These are phyloP conservation scores for Murina feae DNA, from an alignment of 2,113 vertebrate species.

Conservation along the genomic window DNA sequence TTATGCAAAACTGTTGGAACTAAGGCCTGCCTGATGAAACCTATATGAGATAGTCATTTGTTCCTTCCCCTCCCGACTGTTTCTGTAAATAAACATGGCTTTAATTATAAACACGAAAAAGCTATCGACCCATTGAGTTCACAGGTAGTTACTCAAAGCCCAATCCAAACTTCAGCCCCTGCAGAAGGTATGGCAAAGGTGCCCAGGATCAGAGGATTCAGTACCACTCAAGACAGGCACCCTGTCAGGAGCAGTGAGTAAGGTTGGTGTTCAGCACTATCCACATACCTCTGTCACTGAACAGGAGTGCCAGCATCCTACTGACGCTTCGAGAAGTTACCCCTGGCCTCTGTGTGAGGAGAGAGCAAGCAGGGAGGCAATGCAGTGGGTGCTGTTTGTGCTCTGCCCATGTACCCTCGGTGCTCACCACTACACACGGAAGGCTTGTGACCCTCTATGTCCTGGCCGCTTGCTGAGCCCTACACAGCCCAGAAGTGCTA, in stretches of 20 bases:
- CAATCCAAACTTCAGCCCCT: neutral
- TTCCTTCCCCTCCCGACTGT: neutral
- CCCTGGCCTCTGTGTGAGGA: neutral
- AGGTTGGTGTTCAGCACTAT: neutral
- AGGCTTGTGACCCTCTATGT: neutral
- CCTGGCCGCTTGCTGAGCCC: neutral
- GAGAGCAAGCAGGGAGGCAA: neutral
- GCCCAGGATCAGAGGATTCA: neutral
- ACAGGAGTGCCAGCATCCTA: neutral
- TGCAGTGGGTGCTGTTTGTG: neutral
- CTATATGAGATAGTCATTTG: neutral
- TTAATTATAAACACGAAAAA: neutral
- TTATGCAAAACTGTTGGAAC: neutral
- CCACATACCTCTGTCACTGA: neutral
- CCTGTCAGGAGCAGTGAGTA: neutral
- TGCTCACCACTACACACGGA: accelerated
- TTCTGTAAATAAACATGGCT: neutral
- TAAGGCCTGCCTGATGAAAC: neutral
- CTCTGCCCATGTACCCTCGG: accelerated
- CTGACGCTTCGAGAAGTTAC: neutral
- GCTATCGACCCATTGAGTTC: neutral
- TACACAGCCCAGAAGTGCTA: neutral
- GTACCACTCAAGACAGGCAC: neutral
- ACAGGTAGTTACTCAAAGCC: neutral
- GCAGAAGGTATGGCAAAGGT: neutral